Conservation (phyloP, 2,113 vertebrate genomes). For the Thalassoma bifasciatum region DNA sequence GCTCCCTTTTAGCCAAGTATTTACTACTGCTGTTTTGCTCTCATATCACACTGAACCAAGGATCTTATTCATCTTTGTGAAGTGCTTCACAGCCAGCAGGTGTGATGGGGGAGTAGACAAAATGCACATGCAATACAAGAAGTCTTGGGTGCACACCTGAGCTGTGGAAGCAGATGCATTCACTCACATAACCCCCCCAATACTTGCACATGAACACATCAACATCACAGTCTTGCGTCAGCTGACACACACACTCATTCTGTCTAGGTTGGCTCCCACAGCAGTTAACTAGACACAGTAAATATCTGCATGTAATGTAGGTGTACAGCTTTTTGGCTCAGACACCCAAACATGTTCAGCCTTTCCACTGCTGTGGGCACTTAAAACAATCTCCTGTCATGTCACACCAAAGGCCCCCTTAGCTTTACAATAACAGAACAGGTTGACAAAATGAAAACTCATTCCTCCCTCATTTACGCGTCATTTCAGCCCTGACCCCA, state of each 20-base stretch:
- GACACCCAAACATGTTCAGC: conserved; percentile 82
- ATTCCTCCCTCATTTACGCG: conserved; percentile 86
- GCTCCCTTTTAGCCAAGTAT: conserved; percentile 75
- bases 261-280: conserved; percentile 75
- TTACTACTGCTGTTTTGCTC: conserved; percentile 69
- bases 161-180: conserved; percentile 10
- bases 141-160: conserved; percentile 18
- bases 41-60: conserved; percentile 44
- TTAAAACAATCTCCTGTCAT: conserved; percentile 83
- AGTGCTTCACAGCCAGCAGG: conserved; percentile 64
- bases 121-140: conserved; percentile 39
- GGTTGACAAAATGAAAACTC: conserved; percentile 84
- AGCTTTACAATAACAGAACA: conserved; percentile 85
- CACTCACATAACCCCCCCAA: conserved; percentile 19
- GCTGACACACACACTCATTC: conserved; percentile 35
- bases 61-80: conserved; percentile 66
- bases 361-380: conserved; percentile 73
- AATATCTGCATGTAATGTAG: conserved; percentile 75
- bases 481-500: conserved; percentile 85
- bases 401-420: conserved; percentile 80
- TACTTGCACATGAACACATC: conserved; percentile 15
- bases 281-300: conserved; percentile 78
- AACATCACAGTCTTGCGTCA: conserved; percentile 25
- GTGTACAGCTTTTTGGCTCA: conserved; percentile 73
- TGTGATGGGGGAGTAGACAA: conserved; percentile 51